A percentile compares a stretch with the other conserved stretches of the same genome.
Conservation (phyloP, 2,797 vertebrate genomes). For the Myotis pilosus region DNA sequence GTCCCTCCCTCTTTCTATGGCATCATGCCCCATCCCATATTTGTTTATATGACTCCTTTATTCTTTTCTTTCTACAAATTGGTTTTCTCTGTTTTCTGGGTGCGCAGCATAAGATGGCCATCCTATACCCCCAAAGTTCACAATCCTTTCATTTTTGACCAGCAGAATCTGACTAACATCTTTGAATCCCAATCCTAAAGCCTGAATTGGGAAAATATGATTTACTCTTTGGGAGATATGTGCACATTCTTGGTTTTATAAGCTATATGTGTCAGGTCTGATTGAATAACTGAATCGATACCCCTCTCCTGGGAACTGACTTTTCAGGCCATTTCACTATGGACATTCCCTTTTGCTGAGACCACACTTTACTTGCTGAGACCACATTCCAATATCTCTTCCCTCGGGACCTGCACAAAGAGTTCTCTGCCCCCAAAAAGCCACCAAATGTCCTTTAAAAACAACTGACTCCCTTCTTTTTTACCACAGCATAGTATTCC, state of each 20-base stretch:
- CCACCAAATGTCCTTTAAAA: too few relatives aligned
- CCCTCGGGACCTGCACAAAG: too few relatives aligned
- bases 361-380: too few relatives aligned
- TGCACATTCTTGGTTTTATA: background rate
- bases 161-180: background rate
- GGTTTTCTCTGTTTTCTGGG: background rate
- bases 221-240: background rate
- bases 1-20: background rate
- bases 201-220: background rate
- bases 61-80: background rate
- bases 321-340: too few relatives aligned
- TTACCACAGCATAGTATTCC: too few relatives aligned
- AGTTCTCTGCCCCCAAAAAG: too few relatives aligned
- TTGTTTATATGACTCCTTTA: background rate
- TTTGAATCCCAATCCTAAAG: background rate
- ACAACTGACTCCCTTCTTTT: too few relatives aligned
- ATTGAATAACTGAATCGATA: too few relatives aligned
- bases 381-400: too few relatives aligned
- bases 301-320: too few relatives aligned
- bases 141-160: background rate
- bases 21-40: background rate
- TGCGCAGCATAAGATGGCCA: background rate
- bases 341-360: too few relatives aligned
- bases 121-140: background rate
- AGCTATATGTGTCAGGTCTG: too few relatives aligned